phyloP scores from a whole-genome alignment of 2,113 vertebrate species.

The Zosterops lateralis region DNA sequence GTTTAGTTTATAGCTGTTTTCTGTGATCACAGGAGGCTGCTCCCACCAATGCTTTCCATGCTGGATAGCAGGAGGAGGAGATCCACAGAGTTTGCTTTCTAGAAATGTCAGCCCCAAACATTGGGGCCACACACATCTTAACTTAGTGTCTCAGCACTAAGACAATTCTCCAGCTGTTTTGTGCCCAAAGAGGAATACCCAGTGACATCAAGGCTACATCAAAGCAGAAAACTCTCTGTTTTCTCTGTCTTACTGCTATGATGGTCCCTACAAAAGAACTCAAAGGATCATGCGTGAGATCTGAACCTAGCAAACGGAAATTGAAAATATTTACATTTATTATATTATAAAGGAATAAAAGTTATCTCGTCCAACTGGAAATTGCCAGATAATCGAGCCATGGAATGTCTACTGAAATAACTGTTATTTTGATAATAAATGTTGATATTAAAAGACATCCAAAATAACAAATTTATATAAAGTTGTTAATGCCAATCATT shows the following conservation, averaged over 20 bases:
- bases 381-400: neutral
- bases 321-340: neutral
- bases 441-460: neutral
- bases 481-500: neutral
- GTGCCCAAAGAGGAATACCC: neutral
- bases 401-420: neutral
- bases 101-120: neutral
- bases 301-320: neutral
- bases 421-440: neutral
- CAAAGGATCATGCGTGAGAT: neutral
- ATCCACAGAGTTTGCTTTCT: neutral
- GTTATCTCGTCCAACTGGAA: neutral
- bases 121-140: fast-evolving
- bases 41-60: neutral
- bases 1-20: neutral
- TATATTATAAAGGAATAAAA: neutral
- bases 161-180: neutral
- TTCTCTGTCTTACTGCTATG: neutral
- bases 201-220: neutral
- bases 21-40: neutral
- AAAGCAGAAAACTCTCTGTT: neutral
- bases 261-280: neutral
- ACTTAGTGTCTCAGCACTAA: neutral
- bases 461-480: neutral
- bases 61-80: neutral